Percentiles rank a stretch among this genome's conserved stretches.
phyloP scores from a whole-genome alignment of 2,888 invertebrate genomes.

The Pocota personata region DNA sequence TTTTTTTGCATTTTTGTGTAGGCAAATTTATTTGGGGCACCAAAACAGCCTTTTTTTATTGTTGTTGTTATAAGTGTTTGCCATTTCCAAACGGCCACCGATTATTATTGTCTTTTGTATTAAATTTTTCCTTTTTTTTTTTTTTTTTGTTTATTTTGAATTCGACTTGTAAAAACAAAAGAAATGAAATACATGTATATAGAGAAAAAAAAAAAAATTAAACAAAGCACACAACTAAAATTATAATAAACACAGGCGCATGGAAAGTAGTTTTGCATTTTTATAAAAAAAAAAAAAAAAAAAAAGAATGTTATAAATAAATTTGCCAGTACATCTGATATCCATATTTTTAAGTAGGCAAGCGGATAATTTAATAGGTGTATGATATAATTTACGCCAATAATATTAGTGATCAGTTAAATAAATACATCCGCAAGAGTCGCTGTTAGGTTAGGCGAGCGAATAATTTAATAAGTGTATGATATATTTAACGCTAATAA shows the following conservation, averaged over 20 bases:
- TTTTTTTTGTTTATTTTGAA: constrained; percentile 82
- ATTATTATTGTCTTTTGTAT: constrained; percentile 76
- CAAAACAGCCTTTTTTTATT: constrained; percentile 85
- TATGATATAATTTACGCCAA: too few species aligned
- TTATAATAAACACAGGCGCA: constrained; percentile 75
- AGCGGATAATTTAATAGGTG: too few species aligned
- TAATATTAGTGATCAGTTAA: too few species aligned
- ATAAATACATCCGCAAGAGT: too few species aligned
- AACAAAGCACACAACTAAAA: constrained; percentile 62
- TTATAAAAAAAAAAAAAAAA: too few species aligned
- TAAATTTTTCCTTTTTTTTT: constrained; percentile 56
- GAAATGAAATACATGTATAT: constrained; percentile 64
- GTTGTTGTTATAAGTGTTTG: constrained; percentile 75
- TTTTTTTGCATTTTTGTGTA: constrained; percentile 22
- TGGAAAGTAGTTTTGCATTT: constrained; percentile 72
- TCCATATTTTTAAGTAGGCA: neutral
- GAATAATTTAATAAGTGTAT: too few species aligned
- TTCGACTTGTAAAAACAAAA: constrained; percentile 79
- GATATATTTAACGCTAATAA: too few species aligned
- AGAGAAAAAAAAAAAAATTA: constrained; percentile 65
- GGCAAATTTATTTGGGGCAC: constrained; percentile 82
- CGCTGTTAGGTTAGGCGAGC: too few species aligned
- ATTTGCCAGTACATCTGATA: neutral
- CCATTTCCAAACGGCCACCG: constrained; percentile 87
- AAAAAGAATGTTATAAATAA: neutral